Base-by-base conservation (phyloP, 64 coral and sea anemone species). In the Montipora sp. region DNA sequence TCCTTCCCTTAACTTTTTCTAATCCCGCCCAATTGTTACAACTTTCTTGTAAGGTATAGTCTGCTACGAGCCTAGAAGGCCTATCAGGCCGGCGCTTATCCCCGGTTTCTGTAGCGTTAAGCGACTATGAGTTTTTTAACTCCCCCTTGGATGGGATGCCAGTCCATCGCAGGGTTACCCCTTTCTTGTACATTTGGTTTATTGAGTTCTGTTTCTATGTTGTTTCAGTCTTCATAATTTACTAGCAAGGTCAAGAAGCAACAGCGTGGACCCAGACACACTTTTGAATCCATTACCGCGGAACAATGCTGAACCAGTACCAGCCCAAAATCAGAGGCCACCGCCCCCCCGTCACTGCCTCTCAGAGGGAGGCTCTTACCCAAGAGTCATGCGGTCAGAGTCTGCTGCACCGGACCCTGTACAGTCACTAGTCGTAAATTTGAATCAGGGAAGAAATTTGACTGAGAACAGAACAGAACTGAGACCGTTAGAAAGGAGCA, bases 181-280 rank as follows among this genome's bases (percentile, higher is more conserved):
- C 51, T 55, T 55, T 55, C 51, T 55, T 63, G 60, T 16, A 12
- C 7, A 46, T 51, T 71, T 16, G 18, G 15, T 78, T 7, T 8
- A 19, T 18, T 86, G 43, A n/a, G 8, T 7, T 74, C 0, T 19
- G 53, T 57, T 57, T 8, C 11, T 8, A 11, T 57, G 7, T 57
- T 36, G 47, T 23, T 36, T 51, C 66, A 98, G 95, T 51, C 88
- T 98, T 60, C 95, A 98, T 77, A 98, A 94, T 48, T 86, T 94
- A 51, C 58, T 98, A 15, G 89, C 92, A 75, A 94, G 60, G 51
- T 94, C 95, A 78, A 77, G 89, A 10, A 95, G 71, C 3, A 83
- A n/a, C 70, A 79, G 92, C 53, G 77, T 72, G 14, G 81, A 73
- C 16, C 92, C 94, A 13, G 90, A 94, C 18, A 90, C 77, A 59